Conservation (phyloP, 1,140 invertebrate genomes). For the Vanessa atalanta region DNA sequence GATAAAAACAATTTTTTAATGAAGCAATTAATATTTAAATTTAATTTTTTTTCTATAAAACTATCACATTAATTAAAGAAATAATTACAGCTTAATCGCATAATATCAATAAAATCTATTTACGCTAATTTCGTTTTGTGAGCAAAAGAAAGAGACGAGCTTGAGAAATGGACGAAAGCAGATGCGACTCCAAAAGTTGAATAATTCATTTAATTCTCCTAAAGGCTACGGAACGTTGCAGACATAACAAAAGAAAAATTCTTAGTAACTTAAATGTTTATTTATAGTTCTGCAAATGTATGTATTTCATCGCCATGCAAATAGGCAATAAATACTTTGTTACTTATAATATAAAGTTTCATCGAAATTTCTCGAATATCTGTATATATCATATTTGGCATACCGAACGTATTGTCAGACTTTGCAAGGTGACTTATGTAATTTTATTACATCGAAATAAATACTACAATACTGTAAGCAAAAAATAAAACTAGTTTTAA, state of each 20-base stretch:
- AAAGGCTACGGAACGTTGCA: conserved; percentile 37
- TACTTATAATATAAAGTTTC: too few relatives aligned
- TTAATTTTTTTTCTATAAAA: too few relatives aligned
- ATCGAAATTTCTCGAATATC: too few relatives aligned
- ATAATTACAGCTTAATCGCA: background rate
- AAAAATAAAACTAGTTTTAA: conserved; percentile 14
- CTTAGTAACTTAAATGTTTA: conserved; percentile 11
- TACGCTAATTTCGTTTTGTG: background rate
- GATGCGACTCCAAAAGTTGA: conserved; percentile 55
- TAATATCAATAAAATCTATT: too few relatives aligned
- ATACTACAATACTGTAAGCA: conserved; percentile 17
- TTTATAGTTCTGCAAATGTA: background rate
- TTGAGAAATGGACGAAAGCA: conserved; percentile 16
- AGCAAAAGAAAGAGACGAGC: conserved; percentile 12
- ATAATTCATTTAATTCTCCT: conserved; percentile 75
- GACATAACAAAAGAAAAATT: conserved; percentile 37
- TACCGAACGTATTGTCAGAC: too few relatives aligned
- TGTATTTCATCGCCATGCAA: too few relatives aligned
- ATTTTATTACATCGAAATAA: background rate
- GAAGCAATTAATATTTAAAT: too few relatives aligned
- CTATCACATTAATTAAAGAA: background rate
- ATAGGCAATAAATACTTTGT: too few relatives aligned
- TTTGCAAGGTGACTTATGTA: too few relatives aligned
- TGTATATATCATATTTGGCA: too few relatives aligned
- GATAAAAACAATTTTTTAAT: too few relatives aligned